Conservation (phyloP, 2,888 invertebrate genomes). For the Xylocampa areola region DNA sequence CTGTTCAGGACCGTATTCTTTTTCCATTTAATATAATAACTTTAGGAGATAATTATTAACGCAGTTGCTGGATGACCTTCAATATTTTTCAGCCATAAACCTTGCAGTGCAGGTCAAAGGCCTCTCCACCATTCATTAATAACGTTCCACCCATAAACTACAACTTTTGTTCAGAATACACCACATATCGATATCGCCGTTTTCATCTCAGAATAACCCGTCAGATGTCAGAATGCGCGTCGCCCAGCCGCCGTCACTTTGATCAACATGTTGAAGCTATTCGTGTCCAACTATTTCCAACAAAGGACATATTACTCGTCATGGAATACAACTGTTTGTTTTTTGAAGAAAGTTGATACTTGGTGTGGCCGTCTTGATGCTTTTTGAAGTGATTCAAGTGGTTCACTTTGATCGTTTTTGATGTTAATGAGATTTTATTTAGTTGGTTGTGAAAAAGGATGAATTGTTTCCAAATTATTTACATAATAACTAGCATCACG, state of each 20-base stretch:
- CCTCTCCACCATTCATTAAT: no score
- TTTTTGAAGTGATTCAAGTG: conserved; percentile 40
- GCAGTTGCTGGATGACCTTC: no score
- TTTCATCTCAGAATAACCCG: conserved; percentile 30
- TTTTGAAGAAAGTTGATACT: conserved; percentile 41
- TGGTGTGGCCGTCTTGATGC: conserved; percentile 12
- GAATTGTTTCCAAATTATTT: neutral
- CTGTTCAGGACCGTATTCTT: no score
- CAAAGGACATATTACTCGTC: conserved; percentile 26
- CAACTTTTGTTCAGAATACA: neutral
- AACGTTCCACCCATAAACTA: no score
- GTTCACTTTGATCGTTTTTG: conserved; percentile 39
- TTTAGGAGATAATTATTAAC: no score
- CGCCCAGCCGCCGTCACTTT: conserved; percentile 27
- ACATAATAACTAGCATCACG: no score
- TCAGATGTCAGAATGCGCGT: conserved; percentile 20
- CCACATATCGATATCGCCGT: neutral
- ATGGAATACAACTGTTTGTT: conserved; percentile 43
- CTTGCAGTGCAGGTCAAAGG: no score
- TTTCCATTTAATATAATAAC: no score
- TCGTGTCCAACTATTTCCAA: conserved; percentile 35
- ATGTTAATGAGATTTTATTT: conserved; percentile 13
- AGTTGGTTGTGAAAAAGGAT: conserved; percentile 3
- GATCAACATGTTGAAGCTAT: conserved; percentile 45
- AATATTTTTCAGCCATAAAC: no score